Evolutionary conservation across 1,140 invertebrate genomes (phyloP), one percentile per base, ranked within the genome.

Genomic region (Trichoplusia ni): DNA sequence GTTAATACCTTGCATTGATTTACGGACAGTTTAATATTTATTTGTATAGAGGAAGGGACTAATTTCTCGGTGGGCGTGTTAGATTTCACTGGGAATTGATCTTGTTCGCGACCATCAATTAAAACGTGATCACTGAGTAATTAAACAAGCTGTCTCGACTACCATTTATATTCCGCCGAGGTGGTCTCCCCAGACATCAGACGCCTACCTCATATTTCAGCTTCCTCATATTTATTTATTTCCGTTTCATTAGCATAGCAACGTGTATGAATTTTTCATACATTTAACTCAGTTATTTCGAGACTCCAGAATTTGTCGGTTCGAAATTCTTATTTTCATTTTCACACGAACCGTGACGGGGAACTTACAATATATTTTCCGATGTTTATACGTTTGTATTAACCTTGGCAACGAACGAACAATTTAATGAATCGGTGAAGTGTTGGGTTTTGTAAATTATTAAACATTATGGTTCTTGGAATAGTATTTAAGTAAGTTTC

Each of bases 401-500:
- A 60, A 60, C 60, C 60, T 63, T 63, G 60, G 60, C 60, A 63
- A 53, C 60, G 46, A 23, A 38, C 42, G 35, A 44, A 38, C 47
- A 42, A 63, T 63, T 63, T 53, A 63, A 63, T 54, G 31, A 27
- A 51, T 51, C 16, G 38, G 35, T 31, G 54, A 51, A 58, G 14
- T 44, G 16, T 58, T 23, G 19, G 11, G 38, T 31, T 23, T 13
- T 31, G 25, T 60, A 11, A 46, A 46, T 35, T 13, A 18, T 37
- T 46, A 54, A 54, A 51, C 42, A 58, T 54, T 58, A n/a, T 18
- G 13, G 13, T 65, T 66, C 53, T 35, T 4, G 19, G 47, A 60
- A 61, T 35, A 42, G 9, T 58, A 66, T 49, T 63, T 60, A 67
- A 62, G 54, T 64, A 40, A 53, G 61, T 61, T 78, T 46, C 74